Evolutionary conservation across 2,888 invertebrate genomes (phyloP), one percentile per base, ranked within the genome.

Genomic region (Torymus aiolomorphi): DNA sequence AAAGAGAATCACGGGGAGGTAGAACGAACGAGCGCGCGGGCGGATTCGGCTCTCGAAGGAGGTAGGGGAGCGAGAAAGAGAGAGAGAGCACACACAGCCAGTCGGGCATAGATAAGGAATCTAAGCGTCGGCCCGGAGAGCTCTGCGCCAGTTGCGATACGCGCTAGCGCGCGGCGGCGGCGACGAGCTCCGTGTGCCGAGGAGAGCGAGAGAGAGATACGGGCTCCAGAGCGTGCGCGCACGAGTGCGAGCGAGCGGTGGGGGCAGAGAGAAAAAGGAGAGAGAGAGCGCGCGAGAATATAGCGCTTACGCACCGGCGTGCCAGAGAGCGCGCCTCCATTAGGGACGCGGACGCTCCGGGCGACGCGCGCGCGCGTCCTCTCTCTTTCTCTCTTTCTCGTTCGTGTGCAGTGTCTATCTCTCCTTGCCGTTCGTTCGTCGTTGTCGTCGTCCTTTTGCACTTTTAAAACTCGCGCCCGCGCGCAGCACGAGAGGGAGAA

Each of bases 331-430:
- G 83, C 84, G 82, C 82, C 83, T 83, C 87, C 89, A 89, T 88
- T 89, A 88, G 87, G 86, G 85, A 87, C 84, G 85, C 86, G 87
- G 86, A 87, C 87, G 85, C 86, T 86, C 83, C 81, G 84, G 84
- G 83, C 83, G 85, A 86, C 86, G 86, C 88, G 85, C 87, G 87
- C 82, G 12, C 24, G 24, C 61, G 24, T 4, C 12, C 12, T 16
- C 31, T 69, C 54, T 72, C 16, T 42, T 31, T 70, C 11, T 4
- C 20, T 12, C 52, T 63, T n/a, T 71, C 31, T 12, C 57, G 42
- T 18, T 14, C 18, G n/a, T 10, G 42, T 42, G 8, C 42, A 20
- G 20, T 2, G 42, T 42, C 42, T 42, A 42, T 24, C 61, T n/a
- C 8, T n/a, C 4, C 57, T 56, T n/a, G 18, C 3, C 56, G 54